These are phyloP conservation scores for Chloroceryle aenea DNA, from an alignment of 2,113 vertebrate species.

Conservation along the genomic window DNA sequence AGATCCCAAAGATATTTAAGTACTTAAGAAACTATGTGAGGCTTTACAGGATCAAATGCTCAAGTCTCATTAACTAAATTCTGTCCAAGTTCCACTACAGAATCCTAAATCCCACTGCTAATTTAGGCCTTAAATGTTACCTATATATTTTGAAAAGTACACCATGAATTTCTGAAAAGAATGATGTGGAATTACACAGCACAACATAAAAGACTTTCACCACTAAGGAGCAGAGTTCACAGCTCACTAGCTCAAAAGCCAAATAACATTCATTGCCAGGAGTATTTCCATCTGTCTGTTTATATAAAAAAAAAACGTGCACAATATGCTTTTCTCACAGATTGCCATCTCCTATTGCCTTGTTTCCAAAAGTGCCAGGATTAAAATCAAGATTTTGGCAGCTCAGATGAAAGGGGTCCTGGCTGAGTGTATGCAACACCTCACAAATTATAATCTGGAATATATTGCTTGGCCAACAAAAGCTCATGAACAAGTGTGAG, in stretches of 20 bases:
- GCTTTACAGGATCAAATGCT: neutral
- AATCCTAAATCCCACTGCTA: neutral
- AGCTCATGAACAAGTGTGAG: neutral
- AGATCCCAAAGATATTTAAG: neutral
- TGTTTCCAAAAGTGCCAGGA: neutral
- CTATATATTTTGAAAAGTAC: neutral
- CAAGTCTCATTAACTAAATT: neutral
- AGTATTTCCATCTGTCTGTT: neutral
- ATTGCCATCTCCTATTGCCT: conserved; percentile 12
- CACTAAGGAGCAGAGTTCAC: neutral
- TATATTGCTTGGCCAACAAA: neutral
- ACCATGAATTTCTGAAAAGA: neutral
- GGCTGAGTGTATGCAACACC: neutral
- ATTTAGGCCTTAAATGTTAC: neutral
- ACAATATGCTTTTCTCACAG: conserved; percentile 23
- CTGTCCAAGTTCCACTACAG: neutral
- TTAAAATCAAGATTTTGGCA: neutral
- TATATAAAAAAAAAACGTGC: neutral
- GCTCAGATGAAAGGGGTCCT: neutral
- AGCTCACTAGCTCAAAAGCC: neutral
- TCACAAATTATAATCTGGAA: neutral
- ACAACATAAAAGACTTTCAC: neutral
- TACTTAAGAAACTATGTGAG: neutral
- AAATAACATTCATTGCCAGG: neutral
- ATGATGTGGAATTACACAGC: neutral